Evolutionary conservation across 2,113 vertebrate species (phyloP), one percentile per base, ranked within the genome.

Genomic region (Microtus ochrogaster): DNA sequence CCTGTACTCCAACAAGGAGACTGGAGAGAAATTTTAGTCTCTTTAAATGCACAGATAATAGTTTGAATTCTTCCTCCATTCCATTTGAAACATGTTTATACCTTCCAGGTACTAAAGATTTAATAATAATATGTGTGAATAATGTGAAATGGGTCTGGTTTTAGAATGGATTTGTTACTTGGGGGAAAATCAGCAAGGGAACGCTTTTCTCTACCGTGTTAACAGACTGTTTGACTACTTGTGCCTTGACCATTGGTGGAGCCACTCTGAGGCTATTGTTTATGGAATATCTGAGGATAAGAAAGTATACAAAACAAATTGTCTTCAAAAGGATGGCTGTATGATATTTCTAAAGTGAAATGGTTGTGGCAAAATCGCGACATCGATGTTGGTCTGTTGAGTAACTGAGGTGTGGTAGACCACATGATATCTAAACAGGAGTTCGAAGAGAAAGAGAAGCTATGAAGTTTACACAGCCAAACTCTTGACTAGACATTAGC

Each of bases 51-150:
- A 66, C 36, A 39, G 58, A 24, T 39, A 36, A 58, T 30, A 39
- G 22, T 65, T 65, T 78, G 36, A 14, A 63, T 94, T 95, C 86
- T 12, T 58, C 49, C 76, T 93, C 86, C 33, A 11, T 90, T 58
- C 49, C 36, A 52, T 91, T 74, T 90, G n/a, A 92, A 81, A 6
- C 4, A 41, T 95, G 66, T 92, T 95, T 86, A 89, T 91, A 70
- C 72, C 41, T 93, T 90, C 41, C 63, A 97, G 97, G 97, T 97
- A 97, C 97, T 94, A 36, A 92, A 92, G 2, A 89, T 74, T 91
- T 93, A 86, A 97, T 95, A 97, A 97, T 96, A 97, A 96, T 94
- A 95, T 90, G 92, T 90, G 47, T 70, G 88, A 93, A 87, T 39
- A 93, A 90, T 89, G 81, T 94, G 83, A 96, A 94, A 2, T 52